Percentiles rank a stretch among this genome's conserved stretches.
Evolutionary conservation across 2,797 vertebrate species (phyloP).

Genomic region (Erpetoichthys calabaricus): DNA sequence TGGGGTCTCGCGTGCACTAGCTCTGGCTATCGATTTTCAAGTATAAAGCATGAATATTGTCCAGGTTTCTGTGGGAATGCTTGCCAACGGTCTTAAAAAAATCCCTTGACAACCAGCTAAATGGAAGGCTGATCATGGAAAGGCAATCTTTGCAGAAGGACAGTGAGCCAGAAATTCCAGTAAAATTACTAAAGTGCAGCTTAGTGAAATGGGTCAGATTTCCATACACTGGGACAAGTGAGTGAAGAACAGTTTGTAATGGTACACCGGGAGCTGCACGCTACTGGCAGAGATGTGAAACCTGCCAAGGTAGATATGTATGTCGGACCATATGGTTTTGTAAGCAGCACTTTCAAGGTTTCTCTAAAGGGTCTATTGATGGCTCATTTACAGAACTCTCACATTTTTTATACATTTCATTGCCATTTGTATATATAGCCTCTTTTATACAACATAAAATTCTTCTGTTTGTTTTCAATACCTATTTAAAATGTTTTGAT

Average conservation of each 20-base stretch:
- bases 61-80: conserved; percentile 31
- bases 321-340: no score
- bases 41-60: conserved; percentile 35
- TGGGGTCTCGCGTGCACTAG: conserved; percentile 47
- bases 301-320: no score
- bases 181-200: conserved; percentile 11
- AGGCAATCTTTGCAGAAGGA: conserved; percentile 34
- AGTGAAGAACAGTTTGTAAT: background rate
- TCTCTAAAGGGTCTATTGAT: background rate
- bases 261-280: background rate
- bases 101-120: conserved; percentile 19
- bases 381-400: background rate
- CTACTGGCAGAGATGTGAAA: background rate
- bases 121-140: conserved; percentile 26
- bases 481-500: no score
- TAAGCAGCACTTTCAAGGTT: background rate
- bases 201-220: accelerated
- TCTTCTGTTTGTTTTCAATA: no score
- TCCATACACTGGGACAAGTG: accelerated
- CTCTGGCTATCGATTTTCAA: conserved; percentile 49
- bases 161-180: conserved; percentile 16
- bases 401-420: background rate
- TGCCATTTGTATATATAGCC: no score
- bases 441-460: no score
- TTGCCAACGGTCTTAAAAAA: conserved; percentile 33